phyloP scores from a whole-genome alignment of 2,797 vertebrate genomes.

The Ceyx erithaca region DNA sequence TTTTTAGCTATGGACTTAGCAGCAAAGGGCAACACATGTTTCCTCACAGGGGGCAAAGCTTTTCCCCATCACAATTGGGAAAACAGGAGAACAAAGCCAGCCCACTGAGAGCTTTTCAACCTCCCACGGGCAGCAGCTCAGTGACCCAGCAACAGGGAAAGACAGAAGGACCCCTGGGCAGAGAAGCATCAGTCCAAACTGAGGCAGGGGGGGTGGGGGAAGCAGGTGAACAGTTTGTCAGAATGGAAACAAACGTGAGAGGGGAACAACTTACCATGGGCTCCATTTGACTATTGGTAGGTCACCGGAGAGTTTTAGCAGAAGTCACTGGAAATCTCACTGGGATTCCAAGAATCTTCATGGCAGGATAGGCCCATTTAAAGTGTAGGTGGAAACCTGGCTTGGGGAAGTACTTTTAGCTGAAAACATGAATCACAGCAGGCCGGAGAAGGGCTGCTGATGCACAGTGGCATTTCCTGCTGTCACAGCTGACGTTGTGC shows the following conservation, averaged over 20 bases:
- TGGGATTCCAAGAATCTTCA: not conserved
- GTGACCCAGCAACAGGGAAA: not conserved
- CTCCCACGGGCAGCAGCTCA: not conserved
- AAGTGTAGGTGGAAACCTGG: not conserved
- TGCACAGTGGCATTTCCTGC: not conserved
- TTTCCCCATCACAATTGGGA: not conserved
- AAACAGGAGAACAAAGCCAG: not conserved
- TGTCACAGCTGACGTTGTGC: rapidly evolving
- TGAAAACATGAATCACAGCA: not conserved
- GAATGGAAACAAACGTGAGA: not conserved
- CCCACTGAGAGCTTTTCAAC: rapidly evolving
- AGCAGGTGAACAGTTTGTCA: not conserved
- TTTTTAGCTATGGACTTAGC: not conserved
- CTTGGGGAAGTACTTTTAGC: not conserved
- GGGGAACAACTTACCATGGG: not conserved
- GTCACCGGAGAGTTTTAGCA: not conserved
- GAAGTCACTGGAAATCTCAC: not conserved
- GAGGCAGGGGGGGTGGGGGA: not conserved
- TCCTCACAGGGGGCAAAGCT: rapidly evolving
- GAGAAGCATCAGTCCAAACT: not conserved
- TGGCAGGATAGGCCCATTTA: not conserved
- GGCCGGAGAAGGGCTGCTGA: not conserved
- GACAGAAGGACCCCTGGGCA: not conserved
- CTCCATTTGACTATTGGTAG: not conserved
- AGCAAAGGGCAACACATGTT: not conserved